Conservation (phyloP, 2,113 vertebrate genomes). For the Leptocoma aspasia region DNA sequence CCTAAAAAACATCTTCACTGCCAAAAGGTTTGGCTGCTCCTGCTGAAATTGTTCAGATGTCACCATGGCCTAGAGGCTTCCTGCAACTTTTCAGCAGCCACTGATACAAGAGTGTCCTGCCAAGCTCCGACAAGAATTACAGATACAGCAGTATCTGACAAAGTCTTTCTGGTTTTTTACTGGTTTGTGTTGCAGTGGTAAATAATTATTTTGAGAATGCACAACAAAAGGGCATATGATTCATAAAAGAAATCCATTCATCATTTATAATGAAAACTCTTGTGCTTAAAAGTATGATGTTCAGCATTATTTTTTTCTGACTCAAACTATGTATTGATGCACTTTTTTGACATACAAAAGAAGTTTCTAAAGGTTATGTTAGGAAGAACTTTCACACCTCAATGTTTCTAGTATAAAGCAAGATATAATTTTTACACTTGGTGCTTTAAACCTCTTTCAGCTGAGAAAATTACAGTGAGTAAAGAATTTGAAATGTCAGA, state of each 20-base stretch:
- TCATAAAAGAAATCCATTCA: not conserved
- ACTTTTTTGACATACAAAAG: not conserved
- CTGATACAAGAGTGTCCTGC: not conserved
- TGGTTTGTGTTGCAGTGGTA: not conserved
- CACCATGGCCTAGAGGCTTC: not conserved
- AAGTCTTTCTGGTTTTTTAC: not conserved
- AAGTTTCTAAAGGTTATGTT: not conserved
- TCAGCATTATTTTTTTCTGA: not conserved
- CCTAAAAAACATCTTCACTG: not conserved
- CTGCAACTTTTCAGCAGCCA: not conserved
- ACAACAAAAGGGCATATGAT: not conserved
- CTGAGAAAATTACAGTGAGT: not conserved
- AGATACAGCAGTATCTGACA: not conserved
- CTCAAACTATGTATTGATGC: not conserved
- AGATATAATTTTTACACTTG: not conserved
- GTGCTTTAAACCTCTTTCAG: not conserved
- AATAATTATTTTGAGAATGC: not conserved
- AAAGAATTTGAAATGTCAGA: conserved; percentile 23
- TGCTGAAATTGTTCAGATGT: not conserved
- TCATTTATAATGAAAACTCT: not conserved
- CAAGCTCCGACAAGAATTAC: not conserved
- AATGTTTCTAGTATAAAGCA: not conserved
- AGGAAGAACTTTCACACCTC: not conserved
- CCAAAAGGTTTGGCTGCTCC: not conserved
- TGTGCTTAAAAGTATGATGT: not conserved